These are phyloP conservation scores for Trinectes maculatus DNA, from an alignment of 2,113 vertebrate species.

Conservation along the genomic window DNA sequence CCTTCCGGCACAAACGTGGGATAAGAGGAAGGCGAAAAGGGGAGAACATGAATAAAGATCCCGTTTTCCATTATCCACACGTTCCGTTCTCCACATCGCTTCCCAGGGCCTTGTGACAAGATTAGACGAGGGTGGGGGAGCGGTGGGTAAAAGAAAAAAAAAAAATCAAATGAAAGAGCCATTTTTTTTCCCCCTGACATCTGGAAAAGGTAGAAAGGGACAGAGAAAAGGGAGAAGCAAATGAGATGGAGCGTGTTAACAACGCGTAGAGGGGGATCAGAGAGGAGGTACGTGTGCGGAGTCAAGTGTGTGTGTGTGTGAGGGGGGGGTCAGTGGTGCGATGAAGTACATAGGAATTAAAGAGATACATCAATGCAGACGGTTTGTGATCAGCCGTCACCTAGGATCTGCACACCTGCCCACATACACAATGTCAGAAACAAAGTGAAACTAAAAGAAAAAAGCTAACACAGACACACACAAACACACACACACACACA, in stretches of 20 bases:
- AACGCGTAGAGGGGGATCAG: conserved; percentile 66
- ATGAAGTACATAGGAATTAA: conserved; percentile 46
- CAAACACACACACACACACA: neutral
- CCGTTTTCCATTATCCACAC: conserved; percentile 49
- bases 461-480: neutral
- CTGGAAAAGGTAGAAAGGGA: conserved; percentile 49
- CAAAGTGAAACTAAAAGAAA: neutral
- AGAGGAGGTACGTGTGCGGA: conserved; percentile 39
- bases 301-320: conserved; percentile 19
- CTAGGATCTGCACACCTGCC: conserved; percentile 34
- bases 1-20: conserved; percentile 52
- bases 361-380: conserved; percentile 28
- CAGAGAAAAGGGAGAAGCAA: conserved; percentile 23
- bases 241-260: conserved; percentile 61
- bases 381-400: conserved; percentile 59
- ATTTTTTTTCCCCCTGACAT: conserved; percentile 23
- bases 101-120: conserved; percentile 50
- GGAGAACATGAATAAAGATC: conserved; percentile 60
- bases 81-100: conserved; percentile 33
- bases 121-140: conserved; percentile 50
- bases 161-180: conserved; percentile 53
- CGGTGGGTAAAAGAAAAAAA: too few species aligned
- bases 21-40: conserved; percentile 47
- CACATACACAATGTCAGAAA: neutral
- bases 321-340: conserved; percentile 46